Evolutionary conservation across 2,113 vertebrate species (phyloP), one percentile per base, ranked within the genome.

Genomic region (Lutjanus erythropterus): DNA sequence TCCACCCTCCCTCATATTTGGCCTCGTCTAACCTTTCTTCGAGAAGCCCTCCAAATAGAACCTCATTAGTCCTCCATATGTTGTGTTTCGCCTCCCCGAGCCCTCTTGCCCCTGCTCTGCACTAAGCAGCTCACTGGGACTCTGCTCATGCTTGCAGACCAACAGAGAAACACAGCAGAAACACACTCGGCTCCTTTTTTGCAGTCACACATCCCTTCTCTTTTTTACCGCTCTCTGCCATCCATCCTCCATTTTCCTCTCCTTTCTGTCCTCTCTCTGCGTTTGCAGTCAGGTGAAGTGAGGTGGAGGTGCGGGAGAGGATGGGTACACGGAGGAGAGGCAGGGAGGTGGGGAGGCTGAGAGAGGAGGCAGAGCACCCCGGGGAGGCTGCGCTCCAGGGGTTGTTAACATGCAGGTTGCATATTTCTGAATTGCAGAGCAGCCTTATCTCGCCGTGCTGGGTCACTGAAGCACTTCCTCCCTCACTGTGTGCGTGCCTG

Each of bases 391-490:
- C 50, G 86, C 93, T 88, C 87, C 76, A 85, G 89, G 89, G 92
- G 81, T 92, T 92, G 93, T 95, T 94, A 93, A 91, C 92, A 94
- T 95, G 93, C 92, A 94, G 91, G 89, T 91, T 91, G 92, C 90
- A 93, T 92, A 93, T 90, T 93, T 92, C 90, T 91, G 89, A 92
- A 93, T 91, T 92, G 91, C 91, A 93, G 91, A 92, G 89, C 90
- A 92, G 91, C 80, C 79, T 90, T 92, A 89, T 91, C 87, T 87
- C 65, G 25, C 87, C 56, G 62, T 73, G 81, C 88, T 87, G 81
- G 90, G 87, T 91, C 90, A 93, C 80, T 89, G 84, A 89, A 86
- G 92, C 90, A 78, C 90, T 89, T 83, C 83, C 88, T 68, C 6
- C 70, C 80, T 84, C 55, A 18, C 78, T 74, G 66, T 39, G 78